These are phyloP conservation scores for Anastrepha obliqua DNA, from an alignment of 1,140 invertebrate genomes.

Conservation along the genomic window DNA sequence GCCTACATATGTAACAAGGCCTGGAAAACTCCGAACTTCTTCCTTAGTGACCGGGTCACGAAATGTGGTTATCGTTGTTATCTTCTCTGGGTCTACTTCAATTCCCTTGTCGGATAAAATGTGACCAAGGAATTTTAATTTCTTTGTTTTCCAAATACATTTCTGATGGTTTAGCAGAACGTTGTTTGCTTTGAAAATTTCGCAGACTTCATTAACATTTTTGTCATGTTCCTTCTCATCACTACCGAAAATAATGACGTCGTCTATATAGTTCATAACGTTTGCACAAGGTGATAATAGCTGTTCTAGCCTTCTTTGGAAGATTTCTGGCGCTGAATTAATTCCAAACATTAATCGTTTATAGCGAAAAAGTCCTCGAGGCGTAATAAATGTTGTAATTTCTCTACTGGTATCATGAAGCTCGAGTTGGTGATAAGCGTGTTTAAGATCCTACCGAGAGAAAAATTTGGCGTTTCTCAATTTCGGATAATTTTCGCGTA, in stretches of 20 bases:
- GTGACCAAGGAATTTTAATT: conserved; percentile 73
- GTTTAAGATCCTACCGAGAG: conserved; percentile 63
- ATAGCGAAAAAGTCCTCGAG: conserved; percentile 55
- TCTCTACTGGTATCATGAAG: conserved; percentile 59
- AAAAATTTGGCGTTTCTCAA: conserved; percentile 63
- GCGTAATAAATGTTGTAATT: conserved; percentile 40
- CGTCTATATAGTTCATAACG: conserved; percentile 51
- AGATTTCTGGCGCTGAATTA: conserved; percentile 48
- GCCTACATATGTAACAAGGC: conserved; percentile 72
- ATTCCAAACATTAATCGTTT: conserved; percentile 42
- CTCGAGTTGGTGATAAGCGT: conserved; percentile 66
- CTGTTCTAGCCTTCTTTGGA: conserved; percentile 32
- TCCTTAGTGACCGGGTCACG: conserved; percentile 64
- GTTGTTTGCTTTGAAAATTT: conserved; percentile 60
- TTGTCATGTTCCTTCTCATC: conserved; percentile 60
- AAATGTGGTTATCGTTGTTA: conserved; percentile 68
- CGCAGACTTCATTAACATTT: conserved; percentile 57
- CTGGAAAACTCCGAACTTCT: conserved; percentile 71
- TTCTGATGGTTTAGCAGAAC: conserved; percentile 57
- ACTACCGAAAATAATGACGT: conserved; percentile 59
- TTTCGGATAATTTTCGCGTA: conserved; percentile 58
- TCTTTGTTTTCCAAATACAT: conserved; percentile 64
- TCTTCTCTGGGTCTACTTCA: conserved; percentile 63
- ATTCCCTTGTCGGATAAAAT: conserved; percentile 70
- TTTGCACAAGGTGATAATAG: conserved; percentile 4